phyloP scores from a whole-genome alignment of 2,797 vertebrate species.

The Gymnothorax reevesii region DNA sequence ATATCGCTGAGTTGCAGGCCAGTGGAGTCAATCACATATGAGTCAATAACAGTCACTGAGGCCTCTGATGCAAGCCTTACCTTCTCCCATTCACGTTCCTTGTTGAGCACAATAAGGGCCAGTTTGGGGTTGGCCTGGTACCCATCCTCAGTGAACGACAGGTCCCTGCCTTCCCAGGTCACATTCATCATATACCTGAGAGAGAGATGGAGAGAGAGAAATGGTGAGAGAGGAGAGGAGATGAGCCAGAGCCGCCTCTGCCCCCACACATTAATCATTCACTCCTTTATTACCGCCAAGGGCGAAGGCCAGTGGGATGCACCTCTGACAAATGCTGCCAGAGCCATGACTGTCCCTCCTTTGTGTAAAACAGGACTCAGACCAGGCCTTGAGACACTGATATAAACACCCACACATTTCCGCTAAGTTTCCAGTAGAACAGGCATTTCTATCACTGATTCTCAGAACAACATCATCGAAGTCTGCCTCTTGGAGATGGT shows the following conservation, averaged over 20 bases:
- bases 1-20: neutral
- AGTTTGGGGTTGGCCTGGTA: conserved; percentile 93
- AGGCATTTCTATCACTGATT: neutral
- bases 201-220: conserved; percentile 45
- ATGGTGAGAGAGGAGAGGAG: conserved; percentile 27
- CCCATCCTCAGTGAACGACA: conserved; percentile 96
- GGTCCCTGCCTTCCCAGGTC: conserved; percentile 92
- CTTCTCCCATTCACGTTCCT: conserved; percentile 94
- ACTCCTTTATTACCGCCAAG: neutral
- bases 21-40: neutral
- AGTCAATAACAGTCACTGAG: too few relatives aligned
- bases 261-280: conserved; percentile 37
- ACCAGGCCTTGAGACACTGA: neutral
- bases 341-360: too few relatives aligned
- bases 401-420: neutral
- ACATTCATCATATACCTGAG: conserved; percentile 98
- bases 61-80: conserved; percentile 63
- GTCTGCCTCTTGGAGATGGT: neutral
- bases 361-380: too few relatives aligned
- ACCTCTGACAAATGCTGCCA: too few relatives aligned
- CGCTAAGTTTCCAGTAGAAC: neutral
- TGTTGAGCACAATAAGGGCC: conserved; percentile 94
- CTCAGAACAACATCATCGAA: neutral
- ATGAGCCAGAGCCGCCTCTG: conserved; percentile 54
- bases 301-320: too few relatives aligned